Conservation (phyloP, 2,113 vertebrate genomes). For the Pollimyrus isidori region DNA sequence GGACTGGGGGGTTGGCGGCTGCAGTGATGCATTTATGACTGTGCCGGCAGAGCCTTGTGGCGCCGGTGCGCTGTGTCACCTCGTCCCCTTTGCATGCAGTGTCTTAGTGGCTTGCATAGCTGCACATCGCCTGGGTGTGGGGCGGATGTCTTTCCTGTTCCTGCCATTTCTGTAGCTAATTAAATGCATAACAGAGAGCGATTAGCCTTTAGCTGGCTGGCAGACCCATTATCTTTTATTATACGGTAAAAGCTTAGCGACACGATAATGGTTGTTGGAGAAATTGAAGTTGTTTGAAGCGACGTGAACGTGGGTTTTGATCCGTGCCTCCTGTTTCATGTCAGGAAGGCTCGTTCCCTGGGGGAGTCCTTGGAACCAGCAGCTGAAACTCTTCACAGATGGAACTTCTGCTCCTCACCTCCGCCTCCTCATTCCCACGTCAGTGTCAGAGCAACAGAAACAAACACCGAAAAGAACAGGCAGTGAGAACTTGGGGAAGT, state of each 20-base stretch:
- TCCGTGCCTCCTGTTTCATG: background rate
- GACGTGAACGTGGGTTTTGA: background rate
- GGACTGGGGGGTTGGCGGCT: background rate
- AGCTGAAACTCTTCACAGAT: background rate
- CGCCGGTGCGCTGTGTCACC: background rate
- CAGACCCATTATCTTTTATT: slow-evolving; percentile 7
- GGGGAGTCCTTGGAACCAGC: background rate
- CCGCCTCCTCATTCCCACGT: background rate
- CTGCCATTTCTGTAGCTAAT: background rate
- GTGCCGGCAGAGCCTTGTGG: background rate
- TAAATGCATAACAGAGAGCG: background rate
- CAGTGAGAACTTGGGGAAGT: background rate
- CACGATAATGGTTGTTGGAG: background rate
- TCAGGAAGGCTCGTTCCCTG: background rate
- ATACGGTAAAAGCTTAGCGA: background rate
- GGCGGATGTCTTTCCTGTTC: background rate
- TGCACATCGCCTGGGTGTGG: background rate
- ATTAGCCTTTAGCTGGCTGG: slow-evolving; percentile 5
- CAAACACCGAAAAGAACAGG: background rate
- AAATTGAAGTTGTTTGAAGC: slow-evolving; percentile 6
- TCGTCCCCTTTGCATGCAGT: background rate
- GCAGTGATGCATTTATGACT: background rate
- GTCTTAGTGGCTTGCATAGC: background rate
- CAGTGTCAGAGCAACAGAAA: background rate
- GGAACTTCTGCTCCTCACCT: background rate